phyloP scores from a whole-genome alignment of 1,140 invertebrate species.

The Dinoponera quadriceps region DNA sequence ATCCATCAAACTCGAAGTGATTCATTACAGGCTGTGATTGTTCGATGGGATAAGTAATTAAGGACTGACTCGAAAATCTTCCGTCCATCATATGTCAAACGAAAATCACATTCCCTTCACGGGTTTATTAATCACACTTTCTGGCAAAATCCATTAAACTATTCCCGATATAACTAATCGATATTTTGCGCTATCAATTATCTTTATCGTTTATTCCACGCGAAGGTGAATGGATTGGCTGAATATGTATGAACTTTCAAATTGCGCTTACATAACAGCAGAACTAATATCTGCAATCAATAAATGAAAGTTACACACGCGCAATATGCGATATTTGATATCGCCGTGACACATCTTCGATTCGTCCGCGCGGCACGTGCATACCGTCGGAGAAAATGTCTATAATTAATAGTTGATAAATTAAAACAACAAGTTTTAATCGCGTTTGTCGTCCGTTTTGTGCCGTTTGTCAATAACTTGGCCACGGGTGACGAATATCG shows the following conservation, averaged over 20 bases:
- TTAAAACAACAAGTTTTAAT: conserved; percentile 1
- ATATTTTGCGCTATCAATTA: conserved; percentile 57
- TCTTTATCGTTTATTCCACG: conserved; percentile 41
- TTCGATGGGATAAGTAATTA: conserved; percentile 73
- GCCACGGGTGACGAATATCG: not conserved
- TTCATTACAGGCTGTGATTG: conserved; percentile 69
- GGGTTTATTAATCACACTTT: conserved; percentile 73
- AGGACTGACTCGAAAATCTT: conserved; percentile 54
- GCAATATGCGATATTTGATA: conserved; percentile 31
- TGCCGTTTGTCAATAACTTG: not conserved
- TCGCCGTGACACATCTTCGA: conserved; percentile 4
- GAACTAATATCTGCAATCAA: conserved; percentile 44
- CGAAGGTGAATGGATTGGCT: conserved; percentile 46
- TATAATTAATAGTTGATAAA: not conserved
- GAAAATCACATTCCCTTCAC: conserved; percentile 68
- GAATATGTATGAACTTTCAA: conserved; percentile 48
- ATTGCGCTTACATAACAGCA: conserved; percentile 40
- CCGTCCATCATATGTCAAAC: conserved; percentile 53
- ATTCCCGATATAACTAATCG: conserved; percentile 47
- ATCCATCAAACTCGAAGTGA: conserved; percentile 70
- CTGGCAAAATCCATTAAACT: conserved; percentile 63
- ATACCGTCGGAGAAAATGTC: not conserved
- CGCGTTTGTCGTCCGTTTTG: not conserved
- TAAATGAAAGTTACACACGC: conserved; percentile 47
- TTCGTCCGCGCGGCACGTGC: not conserved